A percentile compares a stretch with the other conserved stretches of the same genome.
Evolutionary conservation across 1,140 invertebrate genomes (phyloP).

Genomic region (Drosophila kikkawai): DNA sequence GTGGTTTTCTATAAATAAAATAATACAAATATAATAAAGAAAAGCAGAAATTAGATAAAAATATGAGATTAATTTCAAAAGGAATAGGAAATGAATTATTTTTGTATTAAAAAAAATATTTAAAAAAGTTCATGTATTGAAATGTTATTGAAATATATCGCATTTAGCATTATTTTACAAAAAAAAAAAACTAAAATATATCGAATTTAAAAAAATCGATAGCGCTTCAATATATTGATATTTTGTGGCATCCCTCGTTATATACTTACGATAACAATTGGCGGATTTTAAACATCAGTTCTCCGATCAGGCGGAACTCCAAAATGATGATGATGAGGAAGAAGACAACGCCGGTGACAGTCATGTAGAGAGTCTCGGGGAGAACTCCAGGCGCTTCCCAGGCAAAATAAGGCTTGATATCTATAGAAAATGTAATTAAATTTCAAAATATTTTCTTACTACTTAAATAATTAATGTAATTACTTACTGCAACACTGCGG

Average conservation of each 20-base stretch:
- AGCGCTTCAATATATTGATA: not conserved
- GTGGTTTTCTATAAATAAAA: slow-evolving; percentile 46
- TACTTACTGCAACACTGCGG: slow-evolving; percentile 72
- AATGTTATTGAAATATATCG: no score
- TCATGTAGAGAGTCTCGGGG: slow-evolving; percentile 60
- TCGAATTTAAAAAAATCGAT: not conserved
- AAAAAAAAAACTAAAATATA: no score
- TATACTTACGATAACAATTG: slow-evolving; percentile 46
- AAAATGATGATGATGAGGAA: slow-evolving; percentile 60
- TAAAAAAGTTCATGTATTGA: no score
- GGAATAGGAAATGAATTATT: no score
- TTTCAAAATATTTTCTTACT: not conserved
- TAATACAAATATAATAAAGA: no score
- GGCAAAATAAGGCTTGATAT: slow-evolving; percentile 51
- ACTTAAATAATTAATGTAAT: no score
- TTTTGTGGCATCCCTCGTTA: not conserved
- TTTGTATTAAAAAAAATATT: no score
- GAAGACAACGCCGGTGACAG: slow-evolving; percentile 42
- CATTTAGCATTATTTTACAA: no score
- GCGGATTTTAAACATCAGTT: slow-evolving; percentile 51
- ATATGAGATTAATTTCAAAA: no score
- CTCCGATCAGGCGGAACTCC: slow-evolving; percentile 63
- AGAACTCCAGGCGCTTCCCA: slow-evolving; percentile 66
- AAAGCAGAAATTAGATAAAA: no score
- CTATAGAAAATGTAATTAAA: slow-evolving; percentile 19